These are phyloP conservation scores for Prolemur simus DNA, from an alignment of 2,113 vertebrate species.

Conservation along the genomic window DNA sequence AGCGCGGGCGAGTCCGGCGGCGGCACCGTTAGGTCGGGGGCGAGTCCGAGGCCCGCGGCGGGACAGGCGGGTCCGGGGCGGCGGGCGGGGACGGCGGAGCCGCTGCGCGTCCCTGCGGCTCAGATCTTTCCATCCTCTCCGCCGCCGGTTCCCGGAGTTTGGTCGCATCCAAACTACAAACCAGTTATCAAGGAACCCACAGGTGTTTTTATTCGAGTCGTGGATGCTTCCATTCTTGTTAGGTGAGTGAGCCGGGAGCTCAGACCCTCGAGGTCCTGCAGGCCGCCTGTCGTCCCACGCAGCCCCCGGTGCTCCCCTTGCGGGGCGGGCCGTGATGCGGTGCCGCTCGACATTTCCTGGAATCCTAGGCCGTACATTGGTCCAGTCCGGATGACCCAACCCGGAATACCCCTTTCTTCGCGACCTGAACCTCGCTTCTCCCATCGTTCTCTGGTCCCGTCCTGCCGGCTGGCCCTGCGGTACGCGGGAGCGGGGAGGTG, in stretches of 20 bases:
- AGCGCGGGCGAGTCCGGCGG: fast-evolving
- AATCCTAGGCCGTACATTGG: not conserved
- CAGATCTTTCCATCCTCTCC: fast-evolving
- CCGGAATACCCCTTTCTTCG: not conserved
- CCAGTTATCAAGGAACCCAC: fast-evolving
- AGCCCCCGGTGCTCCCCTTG: not conserved
- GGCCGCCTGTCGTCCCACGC: fast-evolving
- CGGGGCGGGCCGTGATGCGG: too few relatives aligned
- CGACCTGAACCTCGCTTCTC: not conserved
- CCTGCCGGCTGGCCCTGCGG: not conserved
- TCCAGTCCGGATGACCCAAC: not conserved
- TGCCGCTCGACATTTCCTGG: not conserved
- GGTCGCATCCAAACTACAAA: fast-evolving
- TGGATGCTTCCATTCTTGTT: not conserved
- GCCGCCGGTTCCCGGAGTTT: fast-evolving
- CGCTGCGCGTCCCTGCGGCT: fast-evolving
- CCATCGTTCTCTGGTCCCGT: too few relatives aligned
- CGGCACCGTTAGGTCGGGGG: fast-evolving
- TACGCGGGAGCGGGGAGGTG: too few relatives aligned
- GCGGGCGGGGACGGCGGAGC: fast-evolving
- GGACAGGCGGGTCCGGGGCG: not conserved
- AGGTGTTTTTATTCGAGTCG: fast-evolving
- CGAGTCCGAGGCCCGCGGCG: fast-evolving
- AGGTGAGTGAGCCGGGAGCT: not conserved
- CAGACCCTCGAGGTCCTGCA: not conserved